Base-by-base conservation (phyloP, 2,797 vertebrate species). In the Sus cebifrons region DNA sequence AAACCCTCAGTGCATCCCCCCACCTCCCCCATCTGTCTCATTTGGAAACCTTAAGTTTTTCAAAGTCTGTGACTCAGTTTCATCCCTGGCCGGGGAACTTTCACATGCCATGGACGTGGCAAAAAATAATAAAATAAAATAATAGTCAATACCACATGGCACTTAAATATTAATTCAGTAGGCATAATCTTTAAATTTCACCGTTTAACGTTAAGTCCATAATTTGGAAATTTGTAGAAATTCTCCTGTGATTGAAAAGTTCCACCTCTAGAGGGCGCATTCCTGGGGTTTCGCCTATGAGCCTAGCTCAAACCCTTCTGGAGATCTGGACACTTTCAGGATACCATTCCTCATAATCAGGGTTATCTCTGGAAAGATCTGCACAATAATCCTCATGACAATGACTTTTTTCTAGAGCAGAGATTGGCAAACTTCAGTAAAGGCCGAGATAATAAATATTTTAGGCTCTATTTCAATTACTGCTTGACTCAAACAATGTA, bases 161-260 rank as follows among this genome's bases (percentile, higher is more conserved):
- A 75, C 71, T 74, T 86, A 52, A 96, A 56, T 68, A 86, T n/a
- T 77, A 89, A 81, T 79, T 92, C 49, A 5, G 18, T 29, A 74
- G 25, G 36, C 77, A 23, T 94, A 36, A 77, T 91, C 68, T 92
- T 86, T 64, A 67, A 86, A 44, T 86, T 14, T 32, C 60, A 91
- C 18, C 25, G 54, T 18, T n/a, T 79, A 89, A 1, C 5, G 3
- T 23, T 23, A 11, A 15, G n/a, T 67, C 58, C 67, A 32, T 62
- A 67, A 56, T 52, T n/a, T 25, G 1, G 9, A 36, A 64, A 77
- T 27, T 0, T 27, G 82, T 67, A 91, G 91, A 79, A 86, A 86
- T 29, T 77, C 85, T 65, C 52, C 71, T 89, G 20, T 58, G 52
- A 86, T 73, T 95, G 90, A 81, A 86, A 84, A 91, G 25, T 49